Conservation (phyloP, 2,888 invertebrate genomes). For the Buathra laborator region DNA sequence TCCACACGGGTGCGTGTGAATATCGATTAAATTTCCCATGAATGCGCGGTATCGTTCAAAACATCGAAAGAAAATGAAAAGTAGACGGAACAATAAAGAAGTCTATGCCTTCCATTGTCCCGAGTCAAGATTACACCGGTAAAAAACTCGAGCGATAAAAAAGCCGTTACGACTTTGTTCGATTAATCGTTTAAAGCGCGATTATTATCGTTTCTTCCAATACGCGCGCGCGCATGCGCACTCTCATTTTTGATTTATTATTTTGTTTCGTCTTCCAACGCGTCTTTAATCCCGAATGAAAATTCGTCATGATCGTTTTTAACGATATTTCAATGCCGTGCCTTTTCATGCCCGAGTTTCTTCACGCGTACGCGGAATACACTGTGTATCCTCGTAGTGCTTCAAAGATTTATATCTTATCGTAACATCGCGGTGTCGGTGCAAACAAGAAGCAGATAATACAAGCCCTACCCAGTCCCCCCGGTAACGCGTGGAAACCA, state of each 20-base stretch:
- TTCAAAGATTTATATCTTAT: slow-evolving; percentile 57
- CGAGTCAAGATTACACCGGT: background rate
- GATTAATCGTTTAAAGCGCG: slow-evolving; percentile 5
- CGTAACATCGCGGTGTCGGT: slow-evolving; percentile 39
- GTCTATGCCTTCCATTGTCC: background rate
- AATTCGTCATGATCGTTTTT: slow-evolving; percentile 4
- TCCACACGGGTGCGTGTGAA: background rate
- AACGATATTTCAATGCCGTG: background rate
- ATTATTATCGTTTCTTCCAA: background rate
- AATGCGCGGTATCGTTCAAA: background rate
- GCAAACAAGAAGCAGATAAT: slow-evolving; percentile 47
- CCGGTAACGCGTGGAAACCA: background rate
- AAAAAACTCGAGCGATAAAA: background rate
- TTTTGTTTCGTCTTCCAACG: background rate
- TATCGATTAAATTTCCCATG: slow-evolving; percentile 15
- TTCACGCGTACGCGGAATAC: background rate
- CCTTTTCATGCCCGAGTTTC: background rate
- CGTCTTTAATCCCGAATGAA: background rate
- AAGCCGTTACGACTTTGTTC: background rate
- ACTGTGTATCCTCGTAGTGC: background rate
- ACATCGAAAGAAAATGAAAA: slow-evolving; percentile 4
- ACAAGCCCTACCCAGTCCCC: slow-evolving; percentile 22
- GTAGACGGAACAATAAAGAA: background rate
- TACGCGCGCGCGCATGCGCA: background rate
- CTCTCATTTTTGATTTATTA: background rate